Evolutionary conservation across 2,888 invertebrate genomes (phyloP), one percentile per base, ranked within the genome.

Genomic region (Drosophila paramelanica): DNA sequence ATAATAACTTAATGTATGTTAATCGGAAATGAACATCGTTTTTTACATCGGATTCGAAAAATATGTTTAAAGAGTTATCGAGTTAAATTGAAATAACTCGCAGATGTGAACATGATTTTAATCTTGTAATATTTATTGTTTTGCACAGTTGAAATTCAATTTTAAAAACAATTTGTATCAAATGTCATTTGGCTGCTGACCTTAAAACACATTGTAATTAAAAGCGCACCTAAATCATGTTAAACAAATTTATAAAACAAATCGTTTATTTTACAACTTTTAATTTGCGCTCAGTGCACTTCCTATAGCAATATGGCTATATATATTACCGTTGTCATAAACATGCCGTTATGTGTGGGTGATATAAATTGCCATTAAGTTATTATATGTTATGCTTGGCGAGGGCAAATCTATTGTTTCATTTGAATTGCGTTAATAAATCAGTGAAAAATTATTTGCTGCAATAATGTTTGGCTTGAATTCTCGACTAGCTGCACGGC

Each of bases 361-460:
- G 20, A 11, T 11, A 65, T 49, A 77, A 77, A 73, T 77, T 62
- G 17, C 3, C 11, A 42, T 51, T 66, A 51, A 66, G n/a, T 67
- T 67, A 52, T 64, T 66, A 52, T 56, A 58, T 17, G 17, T 68
- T 43, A 1, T 17, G 27, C 20, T 31, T 36, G 38, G 25, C 45
- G 11, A 38, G 36, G 8, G 39, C n/a, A 42, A 67, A 61, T 61
- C 55, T 78, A 59, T 76, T 74, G 69, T 61, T 61, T 42, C 61
- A 67, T 76, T 76, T 67, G 49, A 64, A 71, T 64, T 76, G 72
- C 71, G 33, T 46, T 71, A 60, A 79, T 79, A 77, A 77, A 79
- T 77, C 79, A 71, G 69, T 53, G 74, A 14, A 75, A 69, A 76
- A 77, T 79, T 71, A 79, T 79, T 64, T 76, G 66, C 45, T 59